Evolutionary conservation across 2,888 invertebrate genomes (phyloP).

Genomic region (Choreutis nemorana): DNA sequence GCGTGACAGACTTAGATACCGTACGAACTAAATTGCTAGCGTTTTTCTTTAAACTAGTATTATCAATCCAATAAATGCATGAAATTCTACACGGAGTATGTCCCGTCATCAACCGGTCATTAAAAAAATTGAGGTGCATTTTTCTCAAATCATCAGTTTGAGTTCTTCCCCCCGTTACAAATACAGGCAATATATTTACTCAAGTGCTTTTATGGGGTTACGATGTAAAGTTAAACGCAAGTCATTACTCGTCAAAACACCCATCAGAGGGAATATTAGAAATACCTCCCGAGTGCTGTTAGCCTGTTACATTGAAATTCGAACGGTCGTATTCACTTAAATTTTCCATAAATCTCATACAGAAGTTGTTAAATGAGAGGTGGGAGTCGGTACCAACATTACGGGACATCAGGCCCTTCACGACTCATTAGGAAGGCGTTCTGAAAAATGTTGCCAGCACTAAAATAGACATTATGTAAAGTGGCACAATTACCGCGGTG

Average conservation of each 20-base stretch:
- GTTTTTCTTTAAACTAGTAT: no score
- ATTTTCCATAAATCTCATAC: conserved; percentile 35
- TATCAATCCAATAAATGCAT: no score
- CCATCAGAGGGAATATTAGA: no score
- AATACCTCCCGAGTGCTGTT: no score
- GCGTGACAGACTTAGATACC: no score
- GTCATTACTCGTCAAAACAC: conserved; percentile 4
- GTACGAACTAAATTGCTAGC: no score
- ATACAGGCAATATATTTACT: no score
- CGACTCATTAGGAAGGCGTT: conserved; percentile 52
- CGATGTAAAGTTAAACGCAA: no score
- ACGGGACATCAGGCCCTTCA: conserved; percentile 42
- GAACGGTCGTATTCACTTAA: conserved; percentile 44
- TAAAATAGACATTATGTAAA: conserved; percentile 65
- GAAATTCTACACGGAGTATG: no score
- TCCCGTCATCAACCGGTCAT: no score
- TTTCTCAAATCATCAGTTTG: conserved; percentile 7
- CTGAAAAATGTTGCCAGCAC: conserved; percentile 49
- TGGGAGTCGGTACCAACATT: conserved; percentile 22
- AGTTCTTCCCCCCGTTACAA: conserved; percentile 7
- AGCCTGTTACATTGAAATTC: conserved; percentile 17
- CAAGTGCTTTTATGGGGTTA: no score
- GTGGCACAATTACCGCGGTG: conserved; percentile 56
- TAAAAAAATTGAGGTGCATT: conserved; percentile 4
- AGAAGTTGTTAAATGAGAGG: conserved; percentile 30